phyloP scores from a whole-genome alignment of 2,888 invertebrate species.

The Hoplodrina blanda region DNA sequence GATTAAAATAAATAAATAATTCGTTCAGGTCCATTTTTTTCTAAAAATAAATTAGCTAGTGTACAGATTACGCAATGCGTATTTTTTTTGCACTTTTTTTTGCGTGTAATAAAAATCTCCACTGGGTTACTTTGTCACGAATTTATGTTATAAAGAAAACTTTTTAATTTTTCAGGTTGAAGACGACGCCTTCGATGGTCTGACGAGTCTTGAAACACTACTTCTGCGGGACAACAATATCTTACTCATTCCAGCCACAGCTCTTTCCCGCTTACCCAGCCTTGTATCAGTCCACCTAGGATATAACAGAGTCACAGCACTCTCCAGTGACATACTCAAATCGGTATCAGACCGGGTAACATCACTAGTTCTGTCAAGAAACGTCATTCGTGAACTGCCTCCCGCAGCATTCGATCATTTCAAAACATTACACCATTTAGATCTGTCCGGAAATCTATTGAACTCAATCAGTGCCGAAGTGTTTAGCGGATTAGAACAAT shows the following conservation, averaged over 20 bases:
- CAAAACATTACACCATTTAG: slow-evolving; percentile 93
- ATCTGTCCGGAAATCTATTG: slow-evolving; percentile 95
- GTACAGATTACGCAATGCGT: too few relatives aligned
- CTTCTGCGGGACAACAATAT: slow-evolving; percentile 97
- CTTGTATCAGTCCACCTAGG: slow-evolving; percentile 94
- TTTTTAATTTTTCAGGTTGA: slow-evolving; percentile 92
- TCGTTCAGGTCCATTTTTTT: too few relatives aligned
- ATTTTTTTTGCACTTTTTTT: too few relatives aligned
- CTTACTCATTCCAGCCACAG: slow-evolving; percentile 95
- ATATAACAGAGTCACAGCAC: slow-evolving; percentile 96
- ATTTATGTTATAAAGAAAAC: background rate
- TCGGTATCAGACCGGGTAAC: slow-evolving; percentile 93
- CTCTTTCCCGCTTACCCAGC: slow-evolving; percentile 94
- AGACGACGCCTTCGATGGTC: slow-evolving; percentile 96
- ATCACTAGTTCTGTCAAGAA: slow-evolving; percentile 94
- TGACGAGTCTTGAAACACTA: slow-evolving; percentile 94
- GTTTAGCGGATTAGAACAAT: slow-evolving; percentile 94
- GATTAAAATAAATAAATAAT: too few relatives aligned
- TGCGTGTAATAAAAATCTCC: too few relatives aligned
- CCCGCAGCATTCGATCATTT: slow-evolving; percentile 95
- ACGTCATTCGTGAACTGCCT: slow-evolving; percentile 96
- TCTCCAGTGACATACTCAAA: slow-evolving; percentile 94
- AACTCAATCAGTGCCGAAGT: slow-evolving; percentile 93
- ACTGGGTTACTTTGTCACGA: background rate
- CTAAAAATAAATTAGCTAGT: too few relatives aligned